Percentiles rank a stretch among this genome's conserved stretches.
These are phyloP conservation scores for Rotaria sp. DNA, from an alignment of 2,888 invertebrate species.

Conservation along the genomic window DNA sequence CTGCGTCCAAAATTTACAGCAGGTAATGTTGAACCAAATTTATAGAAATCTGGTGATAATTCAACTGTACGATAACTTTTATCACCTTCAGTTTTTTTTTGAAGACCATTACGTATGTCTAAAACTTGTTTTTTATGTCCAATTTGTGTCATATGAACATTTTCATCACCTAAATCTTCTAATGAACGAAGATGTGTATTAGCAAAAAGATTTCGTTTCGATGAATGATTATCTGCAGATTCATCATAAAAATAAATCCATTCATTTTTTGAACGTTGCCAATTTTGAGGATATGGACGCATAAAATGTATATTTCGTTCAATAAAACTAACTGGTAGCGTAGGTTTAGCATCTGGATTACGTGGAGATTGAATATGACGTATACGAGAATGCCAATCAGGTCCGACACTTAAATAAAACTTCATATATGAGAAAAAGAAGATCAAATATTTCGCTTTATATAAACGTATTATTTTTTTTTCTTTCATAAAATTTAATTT, in stretches of 20 bases:
- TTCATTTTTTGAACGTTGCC: neutral
- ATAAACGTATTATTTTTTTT: too few relatives aligned
- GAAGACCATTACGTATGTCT: conserved; percentile 49
- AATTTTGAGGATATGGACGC: conserved; percentile 33
- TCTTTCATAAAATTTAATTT: too few relatives aligned
- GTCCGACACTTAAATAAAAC: conserved; percentile 44
- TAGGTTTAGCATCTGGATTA: conserved; percentile 41
- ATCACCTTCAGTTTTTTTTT: conserved; percentile 49
- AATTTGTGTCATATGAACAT: neutral
- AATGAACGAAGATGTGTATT: neutral
- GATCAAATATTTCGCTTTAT: neutral
- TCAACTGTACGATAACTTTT: conserved; percentile 52
- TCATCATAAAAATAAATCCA: neutral
- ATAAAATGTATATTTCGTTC: conserved; percentile 35
- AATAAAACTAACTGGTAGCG: conserved; percentile 21
- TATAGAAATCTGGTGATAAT: conserved; percentile 50
- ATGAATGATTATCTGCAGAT: neutral
- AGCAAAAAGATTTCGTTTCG: neutral
- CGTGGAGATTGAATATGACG: conserved; percentile 47
- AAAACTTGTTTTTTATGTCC: conserved; percentile 41
- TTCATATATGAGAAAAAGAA: too few relatives aligned
- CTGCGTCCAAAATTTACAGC: conserved; percentile 49
- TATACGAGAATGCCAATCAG: conserved; percentile 49
- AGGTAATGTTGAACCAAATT: conserved; percentile 47
- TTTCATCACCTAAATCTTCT: conserved; percentile 23